Base-by-base conservation (phyloP, 2,113 vertebrate genomes). In the Numida meleagris region DNA sequence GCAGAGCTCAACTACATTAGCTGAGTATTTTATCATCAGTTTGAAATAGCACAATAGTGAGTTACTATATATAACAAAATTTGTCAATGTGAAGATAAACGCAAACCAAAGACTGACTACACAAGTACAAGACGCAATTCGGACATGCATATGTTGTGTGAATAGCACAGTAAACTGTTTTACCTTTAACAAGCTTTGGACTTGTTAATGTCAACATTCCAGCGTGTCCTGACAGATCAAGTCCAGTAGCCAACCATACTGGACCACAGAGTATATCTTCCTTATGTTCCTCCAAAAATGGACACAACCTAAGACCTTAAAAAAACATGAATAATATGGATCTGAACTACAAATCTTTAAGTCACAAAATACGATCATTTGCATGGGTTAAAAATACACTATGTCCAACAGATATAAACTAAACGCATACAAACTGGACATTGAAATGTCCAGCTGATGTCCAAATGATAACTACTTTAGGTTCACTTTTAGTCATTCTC, bases 181-280 rank as follows among this genome's bases (percentile, higher is more conserved):
- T 97, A 99, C 99, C 99, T 99, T 99, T 99, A 89, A 99, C 99
- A 93, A 99, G 98, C 96, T 99, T 99, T 94, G 99, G 99, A 94
- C 99, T 99, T 84, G 99, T 99, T 94, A 99, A 97, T 50, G 99
- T 99, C 91, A 99, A 97, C 99, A 99, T 99, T 86, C 99, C 99
- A 38, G 99, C 99, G 88, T 99, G 99, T 72, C 99, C 99, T 42
- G 99, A 99, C 4, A 99, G 98, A 96, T 99, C 99, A 94, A 99
- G 98, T 58, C 99, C 99, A 96, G 99, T 99, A 96, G 99, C 99
- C 95, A 99, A 95, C 99, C 99, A 99, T 34, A 99, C 99, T 6
- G 99, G 99, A 65, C 99, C 99, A 88, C 99, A 99, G 31, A 99
- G 97, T 95, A 99, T 99, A 94, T 99, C 99, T 96, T 99, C 99